These are phyloP conservation scores for Drosophila cyrtoloma DNA, from an alignment of 2,888 invertebrate genomes.

Conservation along the genomic window DNA sequence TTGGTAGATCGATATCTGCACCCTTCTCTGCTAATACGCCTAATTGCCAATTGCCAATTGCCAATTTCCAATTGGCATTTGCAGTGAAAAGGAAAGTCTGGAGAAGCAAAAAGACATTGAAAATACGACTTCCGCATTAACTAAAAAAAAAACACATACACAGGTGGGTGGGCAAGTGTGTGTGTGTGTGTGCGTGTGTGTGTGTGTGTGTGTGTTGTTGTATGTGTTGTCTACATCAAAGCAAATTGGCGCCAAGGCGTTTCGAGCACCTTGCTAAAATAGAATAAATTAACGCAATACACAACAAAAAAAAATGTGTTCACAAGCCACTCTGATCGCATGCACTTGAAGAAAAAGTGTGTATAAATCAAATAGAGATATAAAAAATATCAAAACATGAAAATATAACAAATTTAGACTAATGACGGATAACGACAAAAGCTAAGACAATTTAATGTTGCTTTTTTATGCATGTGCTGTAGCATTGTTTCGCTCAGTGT, in stretches of 20 bases:
- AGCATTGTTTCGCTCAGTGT: constrained; percentile 27
- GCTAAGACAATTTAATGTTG: not conserved
- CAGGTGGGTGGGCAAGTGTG: constrained; percentile 31
- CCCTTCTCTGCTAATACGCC: constrained; percentile 49
- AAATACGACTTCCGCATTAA: constrained; percentile 51
- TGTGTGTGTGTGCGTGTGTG: constrained; percentile 13
- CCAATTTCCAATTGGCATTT: constrained; percentile 37
- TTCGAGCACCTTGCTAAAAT: constrained; percentile 45
- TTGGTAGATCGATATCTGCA: constrained; percentile 40
- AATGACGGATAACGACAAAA: not conserved
- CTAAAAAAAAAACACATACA: not conserved
- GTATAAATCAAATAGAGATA: not conserved
- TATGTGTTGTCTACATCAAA: constrained; percentile 31
- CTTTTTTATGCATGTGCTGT: not conserved
- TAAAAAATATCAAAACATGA: not conserved
- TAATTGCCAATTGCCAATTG: constrained; percentile 54
- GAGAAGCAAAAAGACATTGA: constrained; percentile 58
- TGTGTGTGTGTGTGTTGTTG: constrained; percentile 13
- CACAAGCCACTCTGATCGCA: constrained; percentile 16
- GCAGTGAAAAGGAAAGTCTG: constrained; percentile 37
- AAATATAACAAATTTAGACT: not conserved
- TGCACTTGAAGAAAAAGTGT: constrained; percentile 25
- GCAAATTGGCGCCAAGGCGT: constrained; percentile 52
- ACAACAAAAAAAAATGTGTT: not conserved
- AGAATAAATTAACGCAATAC: constrained; percentile 20